These are phyloP conservation scores for Belgica antarctica DNA, from an alignment of 2,888 invertebrate species.

Conservation along the genomic window DNA sequence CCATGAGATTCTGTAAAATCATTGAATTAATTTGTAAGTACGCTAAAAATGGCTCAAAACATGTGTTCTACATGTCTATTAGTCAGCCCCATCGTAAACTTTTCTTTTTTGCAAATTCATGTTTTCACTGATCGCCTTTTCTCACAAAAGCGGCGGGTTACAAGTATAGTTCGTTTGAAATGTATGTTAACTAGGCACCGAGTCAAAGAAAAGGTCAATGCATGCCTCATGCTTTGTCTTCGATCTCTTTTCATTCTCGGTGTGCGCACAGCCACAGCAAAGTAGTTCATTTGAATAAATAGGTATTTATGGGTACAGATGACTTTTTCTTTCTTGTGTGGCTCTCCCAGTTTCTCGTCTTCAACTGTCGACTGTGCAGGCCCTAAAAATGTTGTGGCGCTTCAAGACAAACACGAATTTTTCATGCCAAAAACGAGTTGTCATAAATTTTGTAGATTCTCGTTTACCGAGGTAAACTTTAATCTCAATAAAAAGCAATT, in stretches of 20 bases:
- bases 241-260: constrained; percentile 2
- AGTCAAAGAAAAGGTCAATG: constrained; percentile 23
- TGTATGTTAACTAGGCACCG: not conserved
- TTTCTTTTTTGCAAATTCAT: not conserved
- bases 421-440: not conserved
- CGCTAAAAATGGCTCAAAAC: constrained; percentile 28
- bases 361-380: not conserved
- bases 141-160: constrained; percentile 4
- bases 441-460: constrained; percentile 21
- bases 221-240: constrained; percentile 17
- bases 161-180: constrained; percentile 18
- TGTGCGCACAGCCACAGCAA: not conserved
- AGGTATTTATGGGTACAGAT: not conserved
- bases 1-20: not conserved
- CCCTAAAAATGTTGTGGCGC: not conserved
- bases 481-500: constrained; percentile 39
- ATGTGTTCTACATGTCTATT: constrained; percentile 42
- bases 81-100: not conserved
- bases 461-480: not conserved
- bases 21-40: constrained; percentile 20
- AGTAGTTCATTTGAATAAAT: constrained; percentile 21
- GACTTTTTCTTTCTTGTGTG: not conserved
- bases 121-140: constrained; percentile 6
- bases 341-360: not conserved
- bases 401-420: constrained; percentile 8